These are phyloP conservation scores for Nothocercus julius DNA, from an alignment of 2,113 vertebrate species.

Conservation along the genomic window DNA sequence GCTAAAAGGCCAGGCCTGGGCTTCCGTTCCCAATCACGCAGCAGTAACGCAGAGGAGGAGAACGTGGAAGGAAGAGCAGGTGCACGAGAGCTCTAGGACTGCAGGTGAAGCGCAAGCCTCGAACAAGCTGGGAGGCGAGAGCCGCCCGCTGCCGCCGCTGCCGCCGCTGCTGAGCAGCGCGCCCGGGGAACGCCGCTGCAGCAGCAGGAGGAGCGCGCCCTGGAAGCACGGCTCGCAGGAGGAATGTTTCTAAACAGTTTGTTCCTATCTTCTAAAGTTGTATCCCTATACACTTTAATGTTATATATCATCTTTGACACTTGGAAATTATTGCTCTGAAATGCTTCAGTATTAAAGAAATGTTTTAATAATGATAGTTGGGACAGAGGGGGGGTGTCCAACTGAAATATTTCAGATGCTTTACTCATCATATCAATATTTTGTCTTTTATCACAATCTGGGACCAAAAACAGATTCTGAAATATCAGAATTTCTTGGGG, in stretches of 20 bases:
- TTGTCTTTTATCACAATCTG: slow-evolving; percentile 25
- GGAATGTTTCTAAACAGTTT: slow-evolving; percentile 62
- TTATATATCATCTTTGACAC: slow-evolving; percentile 47
- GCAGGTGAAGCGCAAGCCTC: slow-evolving; percentile 25
- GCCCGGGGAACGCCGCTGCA: slow-evolving; percentile 35
- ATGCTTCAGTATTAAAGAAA: neutral
- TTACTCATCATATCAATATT: neutral
- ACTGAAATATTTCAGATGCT: slow-evolving; percentile 7
- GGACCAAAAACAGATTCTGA: neutral
- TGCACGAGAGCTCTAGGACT: neutral
- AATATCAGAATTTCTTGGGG: slow-evolving; percentile 8
- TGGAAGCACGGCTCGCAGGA: slow-evolving; percentile 25
- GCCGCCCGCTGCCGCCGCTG: neutral
- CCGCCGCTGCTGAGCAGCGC: neutral
- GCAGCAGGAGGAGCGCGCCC: slow-evolving; percentile 24
- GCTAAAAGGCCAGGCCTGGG: neutral
- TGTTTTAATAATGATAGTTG: neutral
- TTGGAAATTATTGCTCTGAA: slow-evolving; percentile 22
- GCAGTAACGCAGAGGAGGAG: neutral
- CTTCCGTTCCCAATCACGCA: slow-evolving; percentile 6
- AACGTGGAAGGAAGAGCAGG: neutral
- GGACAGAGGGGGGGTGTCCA: neutral
- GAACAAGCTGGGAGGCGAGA: slow-evolving; percentile 35
- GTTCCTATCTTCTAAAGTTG: slow-evolving; percentile 37
- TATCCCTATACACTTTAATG: slow-evolving; percentile 26